Conservation (phyloP, 2,888 invertebrate genomes). For the Selenia dentaria region DNA sequence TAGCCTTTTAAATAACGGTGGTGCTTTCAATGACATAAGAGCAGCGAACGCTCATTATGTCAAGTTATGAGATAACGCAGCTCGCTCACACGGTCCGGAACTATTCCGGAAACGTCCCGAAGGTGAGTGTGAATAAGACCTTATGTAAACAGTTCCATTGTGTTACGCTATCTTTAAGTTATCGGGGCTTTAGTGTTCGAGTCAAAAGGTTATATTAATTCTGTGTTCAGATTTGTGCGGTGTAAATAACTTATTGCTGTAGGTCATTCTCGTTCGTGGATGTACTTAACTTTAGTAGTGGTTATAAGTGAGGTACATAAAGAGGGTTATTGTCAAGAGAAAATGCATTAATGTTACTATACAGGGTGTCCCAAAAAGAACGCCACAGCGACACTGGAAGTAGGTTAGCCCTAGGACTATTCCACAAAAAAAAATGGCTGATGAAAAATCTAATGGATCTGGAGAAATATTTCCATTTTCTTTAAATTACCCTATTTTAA, state of each 20-base stretch:
- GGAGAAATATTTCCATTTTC: too few species aligned
- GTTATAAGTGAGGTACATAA: too few species aligned
- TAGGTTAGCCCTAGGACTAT: too few species aligned
- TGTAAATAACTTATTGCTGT: neutral
- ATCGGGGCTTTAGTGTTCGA: conserved; percentile 14
- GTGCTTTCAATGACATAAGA: conserved; percentile 26
- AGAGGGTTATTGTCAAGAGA: too few species aligned
- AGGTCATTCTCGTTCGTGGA: conserved; percentile 1
- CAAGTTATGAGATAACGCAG: conserved; percentile 18
- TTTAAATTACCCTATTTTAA: too few species aligned
- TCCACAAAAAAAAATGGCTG: too few species aligned
- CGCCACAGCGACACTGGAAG: too few species aligned
- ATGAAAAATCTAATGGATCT: too few species aligned
- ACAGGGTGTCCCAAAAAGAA: too few species aligned
- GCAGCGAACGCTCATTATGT: conserved; percentile 7
- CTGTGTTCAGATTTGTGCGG: neutral
- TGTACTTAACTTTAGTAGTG: too few species aligned
- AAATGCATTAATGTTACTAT: too few species aligned
- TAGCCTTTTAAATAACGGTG: conserved; percentile 6
- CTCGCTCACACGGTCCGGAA: conserved; percentile 34
- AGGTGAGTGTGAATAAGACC: conserved; percentile 27
- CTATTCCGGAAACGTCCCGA: conserved; percentile 30
- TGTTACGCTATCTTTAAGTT: conserved; percentile 22
- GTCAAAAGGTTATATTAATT: conserved; percentile 5
- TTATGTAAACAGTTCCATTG: conserved; percentile 36